Conservation (phyloP, 2,797 vertebrate genomes). For the Urophycis tenuis region DNA sequence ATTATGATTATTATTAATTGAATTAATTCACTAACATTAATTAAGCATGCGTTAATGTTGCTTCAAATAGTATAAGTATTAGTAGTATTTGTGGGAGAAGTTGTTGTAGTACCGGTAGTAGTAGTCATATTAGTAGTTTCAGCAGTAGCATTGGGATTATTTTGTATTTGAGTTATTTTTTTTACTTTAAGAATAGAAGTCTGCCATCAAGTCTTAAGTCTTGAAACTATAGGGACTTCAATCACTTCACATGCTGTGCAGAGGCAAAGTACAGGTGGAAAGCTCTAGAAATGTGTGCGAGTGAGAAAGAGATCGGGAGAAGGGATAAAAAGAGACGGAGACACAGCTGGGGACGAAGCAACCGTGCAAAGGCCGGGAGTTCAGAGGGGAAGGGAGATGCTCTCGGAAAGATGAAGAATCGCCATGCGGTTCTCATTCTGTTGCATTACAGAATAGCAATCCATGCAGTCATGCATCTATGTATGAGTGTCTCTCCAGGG, state of each 20-base stretch:
- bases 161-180: neutral
- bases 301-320: slow-evolving; percentile 4
- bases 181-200: slow-evolving; percentile 26
- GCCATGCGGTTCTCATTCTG: slow-evolving; percentile 8
- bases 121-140: neutral
- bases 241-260: neutral
- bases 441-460: slow-evolving; percentile 10
- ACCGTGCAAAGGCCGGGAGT: neutral
- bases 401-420: slow-evolving; percentile 1
- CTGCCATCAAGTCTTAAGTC: slow-evolving; percentile 1
- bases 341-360: neutral
- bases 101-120: neutral
- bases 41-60: too few relatives aligned
- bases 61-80: too few relatives aligned
- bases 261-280: neutral
- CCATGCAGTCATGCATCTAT: slow-evolving; percentile 24
- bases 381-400: slow-evolving; percentile 11
- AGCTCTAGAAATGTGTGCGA: neutral
- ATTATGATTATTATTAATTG: too few relatives aligned
- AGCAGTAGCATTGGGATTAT: neutral
- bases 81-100: too few relatives aligned
- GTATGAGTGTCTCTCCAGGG: slow-evolving; percentile 9
- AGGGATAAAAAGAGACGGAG: slow-evolving; percentile 3
- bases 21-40: neutral
- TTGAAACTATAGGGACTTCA: neutral